A percentile compares a stretch with the other conserved stretches of the same genome.
Evolutionary conservation across 2,888 invertebrate species (phyloP).

Genomic region (Caenorhabditis zanzibari): DNA sequence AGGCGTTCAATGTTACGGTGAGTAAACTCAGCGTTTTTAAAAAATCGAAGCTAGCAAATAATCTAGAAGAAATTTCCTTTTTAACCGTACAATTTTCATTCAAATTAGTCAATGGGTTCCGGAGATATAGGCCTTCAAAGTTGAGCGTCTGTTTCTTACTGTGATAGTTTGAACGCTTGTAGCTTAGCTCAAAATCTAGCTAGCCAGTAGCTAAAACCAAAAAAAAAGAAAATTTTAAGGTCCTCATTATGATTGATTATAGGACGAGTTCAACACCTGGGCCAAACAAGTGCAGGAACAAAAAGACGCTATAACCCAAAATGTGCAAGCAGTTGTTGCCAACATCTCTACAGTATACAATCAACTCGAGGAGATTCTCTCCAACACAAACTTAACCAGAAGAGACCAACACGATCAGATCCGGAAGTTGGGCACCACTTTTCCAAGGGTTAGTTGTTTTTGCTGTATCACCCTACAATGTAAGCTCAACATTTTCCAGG

Average conservation of each 20-base stretch:
- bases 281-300: constrained; percentile 53
- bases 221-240: too few relatives aligned
- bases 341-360: constrained; percentile 56
- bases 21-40: too few relatives aligned
- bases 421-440: constrained; percentile 29
- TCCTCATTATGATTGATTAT: too few relatives aligned
- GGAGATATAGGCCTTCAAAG: background rate
- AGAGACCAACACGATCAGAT: constrained; percentile 56
- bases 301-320: constrained; percentile 37
- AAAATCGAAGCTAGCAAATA: too few relatives aligned
- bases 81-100: too few relatives aligned
- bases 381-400: constrained; percentile 42
- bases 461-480: too few relatives aligned
- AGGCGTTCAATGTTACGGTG: constrained; percentile 63
- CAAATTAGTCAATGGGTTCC: too few relatives aligned
- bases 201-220: too few relatives aligned
- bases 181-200: too few relatives aligned
- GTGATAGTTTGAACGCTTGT: too few relatives aligned
- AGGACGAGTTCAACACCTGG: constrained; percentile 61
- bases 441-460: constrained; percentile 46
- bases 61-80: too few relatives aligned
- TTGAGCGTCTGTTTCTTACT: background rate
- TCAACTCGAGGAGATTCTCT: constrained; percentile 51
- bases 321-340: constrained; percentile 53
- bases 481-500: constrained; percentile 19